Conservation (phyloP, 2,113 vertebrate species). For the Tringa solitaria region DNA sequence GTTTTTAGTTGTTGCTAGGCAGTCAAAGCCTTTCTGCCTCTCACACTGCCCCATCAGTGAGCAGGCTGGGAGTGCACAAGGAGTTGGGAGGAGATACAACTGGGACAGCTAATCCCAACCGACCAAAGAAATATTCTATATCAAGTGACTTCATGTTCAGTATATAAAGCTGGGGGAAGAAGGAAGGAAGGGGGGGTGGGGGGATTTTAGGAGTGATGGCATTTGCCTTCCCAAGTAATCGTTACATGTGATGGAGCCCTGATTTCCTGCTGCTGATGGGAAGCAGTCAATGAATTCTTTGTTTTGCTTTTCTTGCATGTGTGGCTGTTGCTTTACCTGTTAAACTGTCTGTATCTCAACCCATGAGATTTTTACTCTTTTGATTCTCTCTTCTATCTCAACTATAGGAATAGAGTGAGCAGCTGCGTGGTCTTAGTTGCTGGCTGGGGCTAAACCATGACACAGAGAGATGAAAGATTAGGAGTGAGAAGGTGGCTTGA, state of each 20-base stretch:
- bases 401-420: background rate
- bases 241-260: background rate
- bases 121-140: background rate
- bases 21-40: background rate
- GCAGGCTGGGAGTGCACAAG: background rate
- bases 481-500: background rate
- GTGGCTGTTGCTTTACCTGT: background rate
- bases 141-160: background rate
- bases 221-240: background rate
- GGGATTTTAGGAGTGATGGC: background rate
- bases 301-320: background rate
- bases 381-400: background rate
- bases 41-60: background rate
- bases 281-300: background rate
- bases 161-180: background rate
- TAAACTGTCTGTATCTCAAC: background rate
- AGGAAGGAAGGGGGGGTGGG: background rate
- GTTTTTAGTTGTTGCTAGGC: background rate
- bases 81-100: background rate
- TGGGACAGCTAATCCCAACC: background rate
- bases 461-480: background rate
- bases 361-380: background rate
- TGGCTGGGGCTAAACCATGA: background rate
- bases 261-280: background rate
- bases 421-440: background rate